These are phyloP conservation scores for Paratrypauchen microcephalus DNA, from an alignment of 2,797 vertebrate species.

Conservation along the genomic window DNA sequence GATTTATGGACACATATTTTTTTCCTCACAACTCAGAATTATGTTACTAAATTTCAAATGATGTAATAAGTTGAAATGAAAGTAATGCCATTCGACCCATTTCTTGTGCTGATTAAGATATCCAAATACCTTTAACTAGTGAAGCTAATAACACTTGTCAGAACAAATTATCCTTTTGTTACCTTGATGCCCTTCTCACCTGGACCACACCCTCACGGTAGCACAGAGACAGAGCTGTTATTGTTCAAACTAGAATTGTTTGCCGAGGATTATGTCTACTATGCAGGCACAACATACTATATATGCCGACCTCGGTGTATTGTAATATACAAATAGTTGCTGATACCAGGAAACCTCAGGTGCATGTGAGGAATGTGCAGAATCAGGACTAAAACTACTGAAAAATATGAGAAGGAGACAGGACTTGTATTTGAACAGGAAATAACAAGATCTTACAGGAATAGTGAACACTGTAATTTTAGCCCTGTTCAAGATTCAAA, in stretches of 20 bases:
- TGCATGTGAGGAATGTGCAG: constrained; percentile 32
- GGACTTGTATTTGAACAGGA: not conserved
- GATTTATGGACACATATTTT: not conserved
- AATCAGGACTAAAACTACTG: not conserved
- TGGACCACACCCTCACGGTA: not conserved
- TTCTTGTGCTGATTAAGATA: not conserved
- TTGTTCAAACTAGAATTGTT: constrained; percentile 1
- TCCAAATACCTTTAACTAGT: not conserved
- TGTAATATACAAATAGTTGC: constrained; percentile 16
- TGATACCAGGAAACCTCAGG: constrained; percentile 22
- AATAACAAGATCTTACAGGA: not conserved
- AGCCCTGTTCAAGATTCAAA: too few species aligned
- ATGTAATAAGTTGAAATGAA: not conserved
- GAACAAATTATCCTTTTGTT: not conserved
- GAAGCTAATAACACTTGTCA: not conserved
- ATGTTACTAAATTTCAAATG: too few species aligned
- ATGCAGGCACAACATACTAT: not conserved
- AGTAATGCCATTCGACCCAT: not conserved
- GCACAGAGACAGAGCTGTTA: not conserved
- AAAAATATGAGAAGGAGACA: not conserved
- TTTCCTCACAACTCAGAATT: not conserved
- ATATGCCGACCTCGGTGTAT: not conserved
- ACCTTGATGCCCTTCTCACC: not conserved
- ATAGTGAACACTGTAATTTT: not conserved
- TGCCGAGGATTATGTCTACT: constrained; percentile 7